Percentiles rank a stretch among this genome's conserved stretches.
Conservation (phyloP, 2,113 vertebrate genomes). For the Aspiorhynchus laticeps region DNA sequence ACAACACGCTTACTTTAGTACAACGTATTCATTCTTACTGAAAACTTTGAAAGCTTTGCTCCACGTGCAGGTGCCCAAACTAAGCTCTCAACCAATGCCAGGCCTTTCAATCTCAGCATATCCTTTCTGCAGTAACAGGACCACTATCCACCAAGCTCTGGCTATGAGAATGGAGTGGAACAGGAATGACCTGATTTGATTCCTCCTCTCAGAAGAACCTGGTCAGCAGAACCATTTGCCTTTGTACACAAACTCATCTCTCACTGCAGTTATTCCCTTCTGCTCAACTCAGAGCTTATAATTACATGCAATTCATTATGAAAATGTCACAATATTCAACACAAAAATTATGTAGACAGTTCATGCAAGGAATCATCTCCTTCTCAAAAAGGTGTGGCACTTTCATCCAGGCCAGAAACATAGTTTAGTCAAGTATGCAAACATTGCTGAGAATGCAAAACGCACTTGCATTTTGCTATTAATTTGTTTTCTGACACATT, state of each 20-base stretch:
- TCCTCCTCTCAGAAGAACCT: background rate
- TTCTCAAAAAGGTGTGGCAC: background rate
- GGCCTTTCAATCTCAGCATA: background rate
- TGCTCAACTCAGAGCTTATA: background rate
- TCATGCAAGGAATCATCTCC: background rate
- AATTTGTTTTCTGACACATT: background rate
- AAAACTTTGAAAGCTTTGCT: constrained; percentile 5
- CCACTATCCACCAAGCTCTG: constrained; percentile 55
- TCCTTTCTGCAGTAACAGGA: constrained; percentile 54
- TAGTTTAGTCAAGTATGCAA: background rate
- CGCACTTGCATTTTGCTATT: background rate
- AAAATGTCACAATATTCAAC: background rate
- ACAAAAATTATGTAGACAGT: background rate
- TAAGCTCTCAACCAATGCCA: background rate
- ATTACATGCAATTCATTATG: background rate
- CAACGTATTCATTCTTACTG: background rate
- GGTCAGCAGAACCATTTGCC: background rate
- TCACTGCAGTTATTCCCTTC: background rate
- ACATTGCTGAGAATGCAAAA: background rate
- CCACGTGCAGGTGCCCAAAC: background rate
- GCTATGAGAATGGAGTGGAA: background rate
- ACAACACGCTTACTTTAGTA: background rate
- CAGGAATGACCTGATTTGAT: constrained; percentile 1
- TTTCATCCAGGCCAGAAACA: background rate
- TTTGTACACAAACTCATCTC: background rate